A percentile compares a stretch with the other conserved stretches of the same genome.
phyloP scores from a whole-genome alignment of 2,113 vertebrate genomes.

The Glaucomys volans region DNA sequence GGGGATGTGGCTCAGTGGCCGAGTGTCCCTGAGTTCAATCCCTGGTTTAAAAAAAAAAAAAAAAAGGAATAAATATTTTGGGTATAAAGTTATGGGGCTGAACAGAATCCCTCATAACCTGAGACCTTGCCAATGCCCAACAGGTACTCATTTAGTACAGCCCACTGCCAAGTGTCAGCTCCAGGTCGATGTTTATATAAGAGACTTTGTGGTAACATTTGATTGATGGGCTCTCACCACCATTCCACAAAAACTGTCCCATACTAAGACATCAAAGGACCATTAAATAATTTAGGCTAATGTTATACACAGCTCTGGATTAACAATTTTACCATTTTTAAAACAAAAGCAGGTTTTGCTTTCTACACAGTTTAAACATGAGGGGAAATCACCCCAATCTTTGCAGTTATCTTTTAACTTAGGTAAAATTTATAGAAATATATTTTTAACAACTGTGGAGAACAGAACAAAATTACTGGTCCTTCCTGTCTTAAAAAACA shows the following conservation, averaged over 20 bases:
- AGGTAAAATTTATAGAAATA: not conserved
- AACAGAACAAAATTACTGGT: constrained; percentile 39
- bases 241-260: constrained; percentile 69
- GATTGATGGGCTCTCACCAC: constrained; percentile 59
- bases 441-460: constrained; percentile 23
- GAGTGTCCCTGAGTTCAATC: no score
- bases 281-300: constrained; percentile 72
- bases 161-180: constrained; percentile 67
- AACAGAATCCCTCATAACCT: constrained; percentile 63
- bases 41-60: no score
- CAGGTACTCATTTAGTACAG: constrained; percentile 47
- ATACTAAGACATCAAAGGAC: constrained; percentile 71
- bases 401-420: constrained; percentile 42
- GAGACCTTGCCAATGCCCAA: constrained; percentile 60
- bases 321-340: constrained; percentile 40
- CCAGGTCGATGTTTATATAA: constrained; percentile 65
- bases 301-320: constrained; percentile 38
- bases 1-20: no score
- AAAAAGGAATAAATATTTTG: constrained; percentile 51
- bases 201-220: constrained; percentile 65
- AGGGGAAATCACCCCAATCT: constrained; percentile 61
- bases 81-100: constrained; percentile 63
- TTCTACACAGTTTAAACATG: constrained; percentile 20
- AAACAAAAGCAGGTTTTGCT: constrained; percentile 64
- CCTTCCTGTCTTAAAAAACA: constrained; percentile 46